Evolutionary conservation across 2,797 vertebrate genomes (phyloP).

Genomic region (Philypnodon macrostomus): DNA sequence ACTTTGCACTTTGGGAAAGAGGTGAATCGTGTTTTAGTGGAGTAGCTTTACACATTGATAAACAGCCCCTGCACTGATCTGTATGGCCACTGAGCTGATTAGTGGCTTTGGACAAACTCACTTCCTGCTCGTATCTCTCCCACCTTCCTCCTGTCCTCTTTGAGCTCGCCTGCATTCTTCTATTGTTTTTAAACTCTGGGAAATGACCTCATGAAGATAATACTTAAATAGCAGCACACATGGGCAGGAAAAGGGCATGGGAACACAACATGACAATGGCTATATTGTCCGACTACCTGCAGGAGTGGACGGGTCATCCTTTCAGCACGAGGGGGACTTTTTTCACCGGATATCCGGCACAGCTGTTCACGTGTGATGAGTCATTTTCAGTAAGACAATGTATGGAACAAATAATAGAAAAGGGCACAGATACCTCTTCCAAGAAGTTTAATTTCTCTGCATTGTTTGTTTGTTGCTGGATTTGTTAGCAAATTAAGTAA

Average conservation of each 20-base stretch:
- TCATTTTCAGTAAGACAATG: conserved; percentile 20
- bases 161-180: conserved; percentile 48
- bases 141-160: conserved; percentile 32
- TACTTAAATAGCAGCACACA: conserved; percentile 50
- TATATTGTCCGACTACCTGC: conserved; percentile 48
- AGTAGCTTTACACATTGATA: neutral
- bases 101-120: conserved; percentile 44
- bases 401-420: too few relatives aligned
- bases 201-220: conserved; percentile 66
- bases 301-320: conserved; percentile 16
- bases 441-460: too few relatives aligned
- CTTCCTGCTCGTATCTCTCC: conserved; percentile 31
- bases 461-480: too few relatives aligned
- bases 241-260: conserved; percentile 38
- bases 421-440: too few relatives aligned
- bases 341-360: conserved; percentile 40
- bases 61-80: conserved; percentile 28
- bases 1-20: neutral
- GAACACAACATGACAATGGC: conserved; percentile 56
- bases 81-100: conserved; percentile 62
- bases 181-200: conserved; percentile 61
- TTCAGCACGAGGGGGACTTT: conserved; percentile 19
- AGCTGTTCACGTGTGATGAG: conserved; percentile 7
- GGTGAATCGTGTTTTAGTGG: neutral
- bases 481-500: too few relatives aligned